Conservation (phyloP, 2,797 vertebrate genomes). For the Bucorvus abyssinicus region DNA sequence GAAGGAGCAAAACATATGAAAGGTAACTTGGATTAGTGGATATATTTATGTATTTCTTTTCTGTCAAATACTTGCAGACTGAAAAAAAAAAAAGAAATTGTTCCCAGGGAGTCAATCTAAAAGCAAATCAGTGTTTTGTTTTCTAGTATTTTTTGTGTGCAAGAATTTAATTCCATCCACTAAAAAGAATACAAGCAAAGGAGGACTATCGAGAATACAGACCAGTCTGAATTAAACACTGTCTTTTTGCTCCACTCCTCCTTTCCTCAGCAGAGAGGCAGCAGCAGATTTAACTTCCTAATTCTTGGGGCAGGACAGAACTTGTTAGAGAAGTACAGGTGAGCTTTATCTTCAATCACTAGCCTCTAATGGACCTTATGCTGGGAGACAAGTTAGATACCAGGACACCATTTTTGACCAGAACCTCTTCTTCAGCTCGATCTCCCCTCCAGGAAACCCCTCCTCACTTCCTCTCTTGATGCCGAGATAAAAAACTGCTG, state of each 20-base stretch:
- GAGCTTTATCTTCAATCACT: background rate
- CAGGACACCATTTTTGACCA: background rate
- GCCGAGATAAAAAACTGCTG: conserved; percentile 27
- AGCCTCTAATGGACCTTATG: background rate
- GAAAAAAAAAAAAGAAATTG: background rate
- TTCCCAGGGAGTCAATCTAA: background rate
- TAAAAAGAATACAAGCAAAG: background rate
- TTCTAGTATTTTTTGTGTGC: background rate
- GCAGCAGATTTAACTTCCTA: background rate
- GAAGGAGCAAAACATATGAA: background rate
- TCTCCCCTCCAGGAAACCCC: background rate
- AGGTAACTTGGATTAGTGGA: background rate
- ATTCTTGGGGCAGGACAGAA: background rate
- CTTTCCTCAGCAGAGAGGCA: background rate
- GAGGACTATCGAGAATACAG: background rate
- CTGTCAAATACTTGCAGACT: background rate
- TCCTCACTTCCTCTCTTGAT: background rate
- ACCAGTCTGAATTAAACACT: background rate
- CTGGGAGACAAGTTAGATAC: background rate
- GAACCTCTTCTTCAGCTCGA: background rate
- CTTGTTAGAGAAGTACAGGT: background rate
- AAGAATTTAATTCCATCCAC: background rate
- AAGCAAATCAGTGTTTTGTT: background rate
- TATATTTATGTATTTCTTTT: background rate
- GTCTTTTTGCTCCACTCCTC: background rate